These are phyloP conservation scores for Meliscaeva auricollis DNA, from an alignment of 2,888 invertebrate species.

Conservation along the genomic window DNA sequence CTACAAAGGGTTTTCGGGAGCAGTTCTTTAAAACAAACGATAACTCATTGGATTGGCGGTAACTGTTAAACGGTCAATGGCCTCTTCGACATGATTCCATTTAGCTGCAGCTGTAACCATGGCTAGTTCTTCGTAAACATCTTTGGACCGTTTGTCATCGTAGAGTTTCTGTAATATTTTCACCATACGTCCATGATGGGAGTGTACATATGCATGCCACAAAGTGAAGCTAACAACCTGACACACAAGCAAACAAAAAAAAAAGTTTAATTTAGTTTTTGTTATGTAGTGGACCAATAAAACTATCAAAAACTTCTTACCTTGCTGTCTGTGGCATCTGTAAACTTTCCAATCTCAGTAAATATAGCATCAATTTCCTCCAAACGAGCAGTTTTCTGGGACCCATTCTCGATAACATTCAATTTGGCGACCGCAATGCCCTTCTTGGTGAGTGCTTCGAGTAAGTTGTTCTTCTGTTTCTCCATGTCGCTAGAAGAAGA, in stretches of 20 bases:
- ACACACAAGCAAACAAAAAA: slow-evolving; percentile 6
- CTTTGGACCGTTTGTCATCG: slow-evolving; percentile 92
- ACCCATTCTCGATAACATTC: slow-evolving; percentile 81
- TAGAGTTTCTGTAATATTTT: slow-evolving; percentile 90
- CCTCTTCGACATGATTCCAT: slow-evolving; percentile 80
- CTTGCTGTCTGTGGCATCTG: slow-evolving; percentile 91
- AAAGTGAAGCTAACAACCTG: slow-evolving; percentile 91
- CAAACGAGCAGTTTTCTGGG: slow-evolving; percentile 82
- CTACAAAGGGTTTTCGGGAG: background rate
- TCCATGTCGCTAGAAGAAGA: slow-evolving; percentile 89
- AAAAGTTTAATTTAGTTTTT: background rate
- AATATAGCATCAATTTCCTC: slow-evolving; percentile 87
- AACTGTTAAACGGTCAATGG: slow-evolving; percentile 80
- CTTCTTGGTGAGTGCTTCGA: slow-evolving; percentile 92
- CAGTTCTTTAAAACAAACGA: slow-evolving; percentile 81
- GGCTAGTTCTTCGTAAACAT: slow-evolving; percentile 85
- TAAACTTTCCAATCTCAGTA: slow-evolving; percentile 91
- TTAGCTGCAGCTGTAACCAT: slow-evolving; percentile 80
- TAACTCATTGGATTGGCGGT: slow-evolving; percentile 82
- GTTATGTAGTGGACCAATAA: background rate
- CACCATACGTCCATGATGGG: slow-evolving; percentile 92
- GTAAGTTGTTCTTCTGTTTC: slow-evolving; percentile 90
- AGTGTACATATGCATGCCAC: slow-evolving; percentile 92
- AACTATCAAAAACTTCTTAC: slow-evolving; percentile 83
- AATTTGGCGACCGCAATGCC: slow-evolving; percentile 90